Base-by-base conservation (phyloP, 2,113 vertebrate species). In the Platichthys stellatus region DNA sequence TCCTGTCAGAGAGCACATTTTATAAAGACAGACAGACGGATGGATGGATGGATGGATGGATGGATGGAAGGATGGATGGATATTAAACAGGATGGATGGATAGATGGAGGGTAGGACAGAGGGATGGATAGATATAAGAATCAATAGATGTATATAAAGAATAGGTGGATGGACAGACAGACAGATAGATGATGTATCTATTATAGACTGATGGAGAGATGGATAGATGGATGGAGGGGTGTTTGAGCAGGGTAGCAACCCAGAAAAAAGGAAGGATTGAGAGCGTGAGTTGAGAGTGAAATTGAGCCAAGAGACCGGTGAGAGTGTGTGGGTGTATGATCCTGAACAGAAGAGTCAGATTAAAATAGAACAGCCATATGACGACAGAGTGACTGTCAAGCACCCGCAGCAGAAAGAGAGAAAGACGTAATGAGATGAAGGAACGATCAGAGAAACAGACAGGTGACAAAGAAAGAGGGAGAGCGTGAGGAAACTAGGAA, bases 281-380 rank as follows among this genome's bases (percentile, higher is more conserved):
- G 35, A 24, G 1, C 68, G 2, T 63, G 73, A 76, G 66, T 43
- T 81, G 61, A 69, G 62, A 77, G 51, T 49, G 69, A 77, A 63
- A 61, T 60, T 28, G 67, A 86, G 76, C 66, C 63, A 75, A 28
- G 76, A 86, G 76, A 81, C 74, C 61, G 86, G 83, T 18, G 57
- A 77, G 76, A 86, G 84, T 66, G 78, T 78, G 89, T 93, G 87
- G 87, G 90, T 71, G 88, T 88, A 73, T 84, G 84, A 80, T 89
- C 77, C 79, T 82, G 83, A 89, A 82, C 83, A 84, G 80, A 83
- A 78, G 80, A 89, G 80, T 81, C 73, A 76, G 87, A 88, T 90
- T 90, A 90, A 91, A 92, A 91, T 90, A 92, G 86, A 90, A 90
- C 81, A 79, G 84, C 72, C 84, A 57, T 76, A 76, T 90, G 90